Evolutionary conservation across 2,888 invertebrate genomes (phyloP), one percentile per base, ranked within the genome.

Genomic region (Crepidodera aurea): DNA sequence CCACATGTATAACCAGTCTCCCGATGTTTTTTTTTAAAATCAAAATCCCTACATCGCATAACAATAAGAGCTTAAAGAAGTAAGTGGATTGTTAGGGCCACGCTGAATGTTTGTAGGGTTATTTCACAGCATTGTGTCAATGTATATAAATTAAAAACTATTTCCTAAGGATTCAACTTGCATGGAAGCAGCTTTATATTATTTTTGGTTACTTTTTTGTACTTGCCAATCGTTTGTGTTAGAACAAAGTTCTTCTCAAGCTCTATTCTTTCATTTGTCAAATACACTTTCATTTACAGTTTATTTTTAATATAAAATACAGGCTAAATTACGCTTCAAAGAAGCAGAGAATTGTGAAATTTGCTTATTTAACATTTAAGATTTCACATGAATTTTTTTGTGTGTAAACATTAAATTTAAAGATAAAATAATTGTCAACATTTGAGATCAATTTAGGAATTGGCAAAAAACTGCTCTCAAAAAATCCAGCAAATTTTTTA

Each of bases 1-100:
- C 40, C 40, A 65, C 68, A 67, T 53, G 54, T 60, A 16, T 44
- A 53, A 65, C 67, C 66, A 70, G 67, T 70, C 65, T 65, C 64
- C 58, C 64, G 65, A 63, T 64, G 66, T 42, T 57, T n/a, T 56
- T 51, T 58, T 64, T 48, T 57, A 12, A 51, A 37, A 18, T 60
- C 34, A 39, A 56, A 63, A 62, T 51, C 65, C 60, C 60, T 67
- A 62, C 62, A 51, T 39, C 27, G 25, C 44, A 51, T 51, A 65
- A 61, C 59, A 60, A 57, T 62, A 62, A 59, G 12, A 55, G 65
- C 65, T 65, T 62, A 62, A 62, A 62, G 65, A 59, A 51, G 60
- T 65, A 60, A 65, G 61, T 42, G 25, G 19, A 27, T 50, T 16
- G 19, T 25, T 27, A 48, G 29, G 48, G 29, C 7, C 19, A 2